Base-by-base conservation (phyloP, 2,888 invertebrate species). In the Pyrrhosoma nymphula region DNA sequence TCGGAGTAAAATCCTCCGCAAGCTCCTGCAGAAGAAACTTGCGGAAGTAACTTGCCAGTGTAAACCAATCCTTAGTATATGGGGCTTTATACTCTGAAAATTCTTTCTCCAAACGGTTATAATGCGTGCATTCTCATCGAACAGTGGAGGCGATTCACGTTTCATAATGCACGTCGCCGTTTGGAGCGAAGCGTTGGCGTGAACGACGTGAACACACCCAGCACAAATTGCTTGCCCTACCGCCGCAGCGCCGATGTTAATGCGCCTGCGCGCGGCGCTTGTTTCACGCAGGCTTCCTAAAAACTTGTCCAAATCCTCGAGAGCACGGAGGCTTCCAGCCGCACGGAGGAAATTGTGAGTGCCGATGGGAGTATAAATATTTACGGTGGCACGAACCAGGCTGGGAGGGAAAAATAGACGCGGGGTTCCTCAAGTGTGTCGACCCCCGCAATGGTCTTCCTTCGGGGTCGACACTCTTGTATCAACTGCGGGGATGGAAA, bases 331-430 rank as follows among this genome's bases (percentile, higher is more conserved):
- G 8, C 14, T 2, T 35, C 82, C 82, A 82, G 30, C 18, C 35
- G 26, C 16, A 14, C 16, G 35, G 30, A 35, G 16, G 26, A 35
- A 35, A 82, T 35, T 0, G 82, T 82, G 82, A n/a, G 69, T n/a
- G 69, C 20, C 69, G 69, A 82, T 30, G 82, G 47, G 30, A 82
- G 82, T 18, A 82, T 82, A 82, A 82, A 82, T 82, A 82, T 82
- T 82, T 82, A 82, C 82, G 30, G 35, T 6, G 12, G 30, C 82
- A 16, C 35, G 82, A 30, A 30, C 82, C 82, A 3, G 30, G 82
- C 16, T 82, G 16, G 35, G 26, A 8, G 16, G 23, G 18, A 82
- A 35, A 82, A 82, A 69, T n/a, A n/a, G 20, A 26, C n/a, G 12
- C 16, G 82, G 82, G 14, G 82, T 30, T 35, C 35, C 26, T 82